Evolutionary conservation across 2,888 invertebrate genomes (phyloP).

Genomic region (Coelinius sp.): DNA sequence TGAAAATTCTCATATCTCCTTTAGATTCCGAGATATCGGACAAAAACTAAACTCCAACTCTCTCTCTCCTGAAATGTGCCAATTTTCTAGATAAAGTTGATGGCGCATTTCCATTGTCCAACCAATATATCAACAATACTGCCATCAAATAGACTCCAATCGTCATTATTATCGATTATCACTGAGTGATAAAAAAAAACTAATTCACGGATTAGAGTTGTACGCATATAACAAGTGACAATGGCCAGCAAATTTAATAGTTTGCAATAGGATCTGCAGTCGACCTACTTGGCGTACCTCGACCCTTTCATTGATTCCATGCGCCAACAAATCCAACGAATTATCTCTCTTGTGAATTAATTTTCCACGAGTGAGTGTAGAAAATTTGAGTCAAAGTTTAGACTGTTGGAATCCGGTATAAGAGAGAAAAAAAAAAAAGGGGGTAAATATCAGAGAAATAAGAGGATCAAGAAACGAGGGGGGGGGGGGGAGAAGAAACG

Average conservation of each 20-base stretch:
- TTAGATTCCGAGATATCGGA: too few relatives aligned
- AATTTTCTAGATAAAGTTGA: not conserved
- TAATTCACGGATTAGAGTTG: not conserved
- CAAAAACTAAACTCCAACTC: too few relatives aligned
- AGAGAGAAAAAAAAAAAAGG: not conserved
- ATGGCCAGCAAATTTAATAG: conserved; percentile 55
- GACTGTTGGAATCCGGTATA: not conserved
- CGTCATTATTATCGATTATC: not conserved
- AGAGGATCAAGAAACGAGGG: not conserved
- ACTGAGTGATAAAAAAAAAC: not conserved
- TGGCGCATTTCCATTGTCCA: not conserved
- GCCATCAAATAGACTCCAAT: not conserved
- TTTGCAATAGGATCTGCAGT: conserved; percentile 66
- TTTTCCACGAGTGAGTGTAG: not conserved
- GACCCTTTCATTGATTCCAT: conserved; percentile 69
- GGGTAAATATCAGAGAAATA: conserved; percentile 13
- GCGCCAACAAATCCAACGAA: conserved; percentile 53
- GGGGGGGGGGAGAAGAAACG: conserved; percentile 1
- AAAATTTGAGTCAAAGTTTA: not conserved
- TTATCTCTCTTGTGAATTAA: conserved; percentile 37
- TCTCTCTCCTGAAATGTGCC: not conserved
- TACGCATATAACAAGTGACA: not conserved
- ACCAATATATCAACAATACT: not conserved
- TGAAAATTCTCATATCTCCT: too few relatives aligned
- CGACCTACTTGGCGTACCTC: conserved; percentile 70